phyloP scores from a whole-genome alignment of 2,113 vertebrate species.

The Rhodinocichla rosea region DNA sequence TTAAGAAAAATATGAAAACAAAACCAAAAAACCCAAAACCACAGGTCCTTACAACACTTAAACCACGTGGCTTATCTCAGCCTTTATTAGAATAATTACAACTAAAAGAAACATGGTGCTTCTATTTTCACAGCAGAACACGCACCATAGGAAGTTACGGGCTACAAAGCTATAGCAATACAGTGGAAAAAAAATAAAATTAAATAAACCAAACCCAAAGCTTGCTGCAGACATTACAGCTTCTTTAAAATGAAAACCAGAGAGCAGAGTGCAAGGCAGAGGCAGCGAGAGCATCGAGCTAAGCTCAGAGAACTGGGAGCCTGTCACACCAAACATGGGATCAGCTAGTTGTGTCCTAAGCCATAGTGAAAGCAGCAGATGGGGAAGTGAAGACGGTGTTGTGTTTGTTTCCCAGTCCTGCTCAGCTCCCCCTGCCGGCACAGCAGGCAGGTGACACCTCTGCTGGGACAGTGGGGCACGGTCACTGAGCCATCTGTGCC shows the following conservation, averaged over 20 bases:
- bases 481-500: slow-evolving; percentile 93
- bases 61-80: background rate
- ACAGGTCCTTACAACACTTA: background rate
- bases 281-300: background rate
- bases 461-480: background rate
- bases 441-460: background rate
- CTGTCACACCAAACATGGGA: background rate
- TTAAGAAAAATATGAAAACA: background rate
- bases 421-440: background rate
- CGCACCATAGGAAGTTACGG: background rate
- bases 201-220: slow-evolving; percentile 43
- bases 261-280: background rate
- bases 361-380: background rate
- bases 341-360: background rate
- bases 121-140: slow-evolving; percentile 19
- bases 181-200: background rate
- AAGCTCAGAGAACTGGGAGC: background rate
- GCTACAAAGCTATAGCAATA: background rate
- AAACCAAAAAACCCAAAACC: background rate
- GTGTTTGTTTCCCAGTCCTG: background rate
- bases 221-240: background rate
- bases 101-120: slow-evolving; percentile 32
- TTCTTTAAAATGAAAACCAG: background rate
- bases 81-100: slow-evolving; percentile 57
- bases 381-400: background rate